Evolutionary conservation across 2,113 vertebrate species (phyloP).

Genomic region (Phasianus colchicus): DNA sequence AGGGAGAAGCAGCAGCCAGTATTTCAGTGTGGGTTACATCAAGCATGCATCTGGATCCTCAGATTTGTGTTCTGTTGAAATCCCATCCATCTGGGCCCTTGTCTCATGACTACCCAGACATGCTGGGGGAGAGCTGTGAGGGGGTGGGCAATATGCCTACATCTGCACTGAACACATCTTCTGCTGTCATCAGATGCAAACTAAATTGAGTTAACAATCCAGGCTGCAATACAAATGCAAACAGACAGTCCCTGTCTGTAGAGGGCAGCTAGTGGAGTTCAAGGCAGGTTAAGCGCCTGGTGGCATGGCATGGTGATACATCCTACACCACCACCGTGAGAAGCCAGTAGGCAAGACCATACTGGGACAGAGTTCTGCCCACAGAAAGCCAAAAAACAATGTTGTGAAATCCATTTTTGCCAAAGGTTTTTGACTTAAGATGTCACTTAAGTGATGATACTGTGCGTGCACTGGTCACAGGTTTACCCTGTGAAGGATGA

Average conservation of each 20-base stretch:
- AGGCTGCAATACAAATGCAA: not conserved
- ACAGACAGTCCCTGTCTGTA: not conserved
- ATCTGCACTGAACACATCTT: not conserved
- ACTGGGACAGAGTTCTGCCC: not conserved
- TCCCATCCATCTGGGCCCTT: not conserved
- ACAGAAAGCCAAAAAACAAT: not conserved
- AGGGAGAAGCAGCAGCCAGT: not conserved
- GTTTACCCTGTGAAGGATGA: not conserved
- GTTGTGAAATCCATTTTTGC: not conserved
- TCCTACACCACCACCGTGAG: no score
- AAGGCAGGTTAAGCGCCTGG: not conserved
- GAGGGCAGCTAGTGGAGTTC: not conserved
- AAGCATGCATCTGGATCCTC: not conserved
- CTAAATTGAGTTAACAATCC: not conserved
- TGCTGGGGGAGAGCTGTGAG: not conserved
- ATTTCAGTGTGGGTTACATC: not conserved
- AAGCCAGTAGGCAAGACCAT: not conserved
- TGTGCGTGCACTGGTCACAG: not conserved
- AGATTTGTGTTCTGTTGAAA: not conserved
- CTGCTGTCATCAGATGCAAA: not conserved
- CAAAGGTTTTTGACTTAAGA: not conserved
- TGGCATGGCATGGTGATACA: accelerated
- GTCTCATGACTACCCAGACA: not conserved
- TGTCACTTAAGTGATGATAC: no score
- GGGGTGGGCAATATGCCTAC: not conserved